phyloP scores from a whole-genome alignment of 2,113 vertebrate species.

The Lagopus leucura region DNA sequence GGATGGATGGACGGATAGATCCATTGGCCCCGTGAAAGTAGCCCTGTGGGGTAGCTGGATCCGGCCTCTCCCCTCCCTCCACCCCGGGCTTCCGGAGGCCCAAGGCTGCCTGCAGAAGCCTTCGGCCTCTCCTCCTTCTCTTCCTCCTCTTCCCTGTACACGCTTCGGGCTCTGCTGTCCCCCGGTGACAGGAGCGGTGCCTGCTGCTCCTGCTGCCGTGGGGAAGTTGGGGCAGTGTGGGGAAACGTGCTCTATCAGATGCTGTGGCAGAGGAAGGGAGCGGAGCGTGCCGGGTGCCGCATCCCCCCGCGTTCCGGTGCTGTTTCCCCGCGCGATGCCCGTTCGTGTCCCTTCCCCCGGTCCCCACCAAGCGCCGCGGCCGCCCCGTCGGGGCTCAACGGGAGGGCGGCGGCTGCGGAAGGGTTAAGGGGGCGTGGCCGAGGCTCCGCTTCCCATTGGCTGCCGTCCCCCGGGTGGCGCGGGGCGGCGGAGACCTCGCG shows the following conservation, averaged over 20 bases:
- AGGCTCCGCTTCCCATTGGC: neutral
- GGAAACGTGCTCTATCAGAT: neutral
- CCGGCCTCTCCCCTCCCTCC: neutral
- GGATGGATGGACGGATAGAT: neutral
- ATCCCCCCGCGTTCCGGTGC: neutral
- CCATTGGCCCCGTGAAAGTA: neutral
- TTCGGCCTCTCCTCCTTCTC: neutral
- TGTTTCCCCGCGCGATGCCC: neutral
- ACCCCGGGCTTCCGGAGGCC: neutral
- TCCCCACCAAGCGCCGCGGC: too few relatives aligned
- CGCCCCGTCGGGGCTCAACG: neutral
- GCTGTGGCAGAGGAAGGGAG: neutral
- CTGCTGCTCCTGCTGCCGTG: neutral
- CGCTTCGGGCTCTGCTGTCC: neutral
- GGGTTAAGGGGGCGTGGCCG: neutral
- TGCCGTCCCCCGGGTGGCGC: too few relatives aligned
- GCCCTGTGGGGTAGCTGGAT: neutral
- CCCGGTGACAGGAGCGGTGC: neutral
- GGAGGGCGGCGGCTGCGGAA: neutral
- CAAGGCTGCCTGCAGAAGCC: neutral
- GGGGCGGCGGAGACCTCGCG: constrained; percentile 4
- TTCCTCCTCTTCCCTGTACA: neutral
- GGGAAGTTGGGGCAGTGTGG: neutral
- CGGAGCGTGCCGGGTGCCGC: neutral
- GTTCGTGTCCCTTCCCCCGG: too few relatives aligned